phyloP scores from a whole-genome alignment of 35 echinoderm and acorn worm species.

The Acanthaster planci region DNA sequence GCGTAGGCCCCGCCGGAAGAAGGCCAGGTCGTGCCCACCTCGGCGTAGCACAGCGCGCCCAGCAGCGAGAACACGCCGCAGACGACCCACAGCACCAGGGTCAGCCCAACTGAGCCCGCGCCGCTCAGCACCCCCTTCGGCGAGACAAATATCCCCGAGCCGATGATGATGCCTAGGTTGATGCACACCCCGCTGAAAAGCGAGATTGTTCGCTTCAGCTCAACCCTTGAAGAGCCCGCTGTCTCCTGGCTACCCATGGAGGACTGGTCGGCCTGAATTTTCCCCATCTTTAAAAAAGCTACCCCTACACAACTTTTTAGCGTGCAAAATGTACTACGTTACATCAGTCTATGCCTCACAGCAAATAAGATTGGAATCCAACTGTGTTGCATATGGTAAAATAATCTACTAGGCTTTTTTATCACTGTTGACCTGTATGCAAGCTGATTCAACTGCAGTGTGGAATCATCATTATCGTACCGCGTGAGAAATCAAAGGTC shows the following conservation, averaged over 20 bases:
- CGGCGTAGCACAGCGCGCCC: conserved; percentile 79
- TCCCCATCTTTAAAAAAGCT: neutral
- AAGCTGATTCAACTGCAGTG: too few relatives aligned
- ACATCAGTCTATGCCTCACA: too few relatives aligned
- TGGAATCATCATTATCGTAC: too few relatives aligned
- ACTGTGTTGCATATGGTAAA: too few relatives aligned
- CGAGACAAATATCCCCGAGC: conserved; percentile 77
- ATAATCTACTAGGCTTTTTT: too few relatives aligned
- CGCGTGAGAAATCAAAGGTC: too few relatives aligned
- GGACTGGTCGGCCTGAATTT: neutral
- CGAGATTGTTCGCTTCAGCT: conserved; percentile 30
- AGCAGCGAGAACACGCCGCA: conserved; percentile 66
- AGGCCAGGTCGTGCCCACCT: conserved; percentile 61
- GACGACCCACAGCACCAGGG: conserved; percentile 56
- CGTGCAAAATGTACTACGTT: too few relatives aligned
- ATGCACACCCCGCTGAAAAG: conserved; percentile 34
- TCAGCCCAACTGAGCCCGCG: conserved; percentile 62
- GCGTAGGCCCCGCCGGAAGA: conserved; percentile 74
- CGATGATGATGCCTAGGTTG: conserved; percentile 66
- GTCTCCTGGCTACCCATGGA: neutral
- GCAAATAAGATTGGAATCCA: too few relatives aligned
- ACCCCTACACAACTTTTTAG: too few relatives aligned
- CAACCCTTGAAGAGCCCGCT: neutral
- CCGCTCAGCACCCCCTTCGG: conserved; percentile 63
- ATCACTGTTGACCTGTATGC: too few relatives aligned